Evolutionary conservation across 2,888 invertebrate species (phyloP).

Genomic region (Morpho deidamia): DNA sequence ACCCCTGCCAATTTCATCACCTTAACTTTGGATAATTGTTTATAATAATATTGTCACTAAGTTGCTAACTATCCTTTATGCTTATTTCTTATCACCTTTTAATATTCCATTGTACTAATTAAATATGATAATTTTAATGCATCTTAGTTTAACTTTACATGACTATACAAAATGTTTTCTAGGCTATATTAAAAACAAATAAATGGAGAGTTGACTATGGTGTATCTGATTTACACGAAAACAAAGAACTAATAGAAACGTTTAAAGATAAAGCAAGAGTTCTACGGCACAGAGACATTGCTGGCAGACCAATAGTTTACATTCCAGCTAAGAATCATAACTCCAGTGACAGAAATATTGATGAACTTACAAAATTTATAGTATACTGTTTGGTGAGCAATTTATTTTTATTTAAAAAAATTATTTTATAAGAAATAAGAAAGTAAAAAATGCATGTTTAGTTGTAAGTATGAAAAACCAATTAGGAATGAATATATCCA

Average conservation of each 20-base stretch:
- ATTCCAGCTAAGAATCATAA: conserved; percentile 88
- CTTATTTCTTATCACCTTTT: no score
- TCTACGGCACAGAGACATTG: conserved; percentile 83
- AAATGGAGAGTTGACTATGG: conserved; percentile 88
- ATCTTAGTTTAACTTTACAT: not conserved
- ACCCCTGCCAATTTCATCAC: no score
- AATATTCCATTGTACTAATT: not conserved
- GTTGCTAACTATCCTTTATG: no score
- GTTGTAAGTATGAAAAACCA: no score
- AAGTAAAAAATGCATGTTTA: no score
- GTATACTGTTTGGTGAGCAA: conserved; percentile 84
- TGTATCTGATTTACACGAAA: conserved; percentile 77
- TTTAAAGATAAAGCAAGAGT: conserved; percentile 83
- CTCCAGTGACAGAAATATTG: conserved; percentile 84
- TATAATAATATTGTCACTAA: no score
- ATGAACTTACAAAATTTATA: conserved; percentile 87
- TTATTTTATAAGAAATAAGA: no score
- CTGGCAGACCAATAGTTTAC: conserved; percentile 86
- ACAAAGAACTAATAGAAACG: conserved; percentile 73
- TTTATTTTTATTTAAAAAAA: no score
- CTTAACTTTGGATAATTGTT: no score
- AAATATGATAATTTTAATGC: not conserved
- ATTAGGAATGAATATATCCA: not conserved
- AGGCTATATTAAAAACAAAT: conserved; percentile 88
- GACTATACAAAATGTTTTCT: conserved; percentile 35